These are phyloP conservation scores for Otus sunia DNA, from an alignment of 2,113 vertebrate species.

Conservation along the genomic window DNA sequence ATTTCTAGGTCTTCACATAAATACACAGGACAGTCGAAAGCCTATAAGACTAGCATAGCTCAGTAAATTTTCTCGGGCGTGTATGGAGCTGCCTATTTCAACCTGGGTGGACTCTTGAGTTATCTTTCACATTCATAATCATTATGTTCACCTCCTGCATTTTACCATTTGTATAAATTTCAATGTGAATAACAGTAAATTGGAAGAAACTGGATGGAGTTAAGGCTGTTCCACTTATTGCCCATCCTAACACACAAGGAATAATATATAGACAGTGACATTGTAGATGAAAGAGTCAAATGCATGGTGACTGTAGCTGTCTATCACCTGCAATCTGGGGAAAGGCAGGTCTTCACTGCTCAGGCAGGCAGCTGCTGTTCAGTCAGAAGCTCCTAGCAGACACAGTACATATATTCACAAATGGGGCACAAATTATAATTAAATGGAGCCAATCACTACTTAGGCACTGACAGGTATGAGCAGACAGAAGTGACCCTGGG, in stretches of 20 bases:
- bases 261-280: neutral
- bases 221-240: neutral
- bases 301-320: neutral
- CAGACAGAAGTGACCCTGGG: neutral
- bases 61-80: too few relatives aligned
- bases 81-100: too few relatives aligned
- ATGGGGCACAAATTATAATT: neutral
- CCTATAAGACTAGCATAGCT: too few relatives aligned
- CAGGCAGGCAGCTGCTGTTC: neutral
- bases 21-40: too few relatives aligned
- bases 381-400: neutral
- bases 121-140: neutral
- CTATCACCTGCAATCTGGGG: neutral
- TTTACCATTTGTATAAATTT: neutral
- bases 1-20: too few relatives aligned
- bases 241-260: neutral
- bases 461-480: neutral
- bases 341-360: neutral
- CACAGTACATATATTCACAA: neutral
- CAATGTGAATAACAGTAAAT: neutral
- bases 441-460: neutral
- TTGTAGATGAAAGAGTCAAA: neutral
- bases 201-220: neutral
- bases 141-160: neutral
- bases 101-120: too few relatives aligned